These are phyloP conservation scores for Loris lydekkerianus DNA, from an alignment of 2,797 vertebrate species.

Conservation along the genomic window DNA sequence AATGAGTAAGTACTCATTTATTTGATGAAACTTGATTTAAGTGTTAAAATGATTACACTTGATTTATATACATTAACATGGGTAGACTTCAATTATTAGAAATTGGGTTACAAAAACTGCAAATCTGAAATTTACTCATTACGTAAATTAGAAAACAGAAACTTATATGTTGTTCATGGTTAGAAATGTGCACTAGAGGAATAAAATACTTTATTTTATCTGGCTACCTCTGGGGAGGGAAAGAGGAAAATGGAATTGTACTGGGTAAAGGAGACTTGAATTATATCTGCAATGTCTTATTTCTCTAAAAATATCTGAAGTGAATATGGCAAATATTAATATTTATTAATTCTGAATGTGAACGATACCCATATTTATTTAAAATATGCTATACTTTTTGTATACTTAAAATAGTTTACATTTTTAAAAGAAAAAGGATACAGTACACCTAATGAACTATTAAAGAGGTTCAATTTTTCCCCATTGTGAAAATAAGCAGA, in stretches of 20 bases:
- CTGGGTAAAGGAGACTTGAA: neutral
- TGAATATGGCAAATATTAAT: neutral
- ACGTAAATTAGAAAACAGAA: constrained; percentile 34
- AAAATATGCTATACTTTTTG: neutral
- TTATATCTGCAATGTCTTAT: neutral
- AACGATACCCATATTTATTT: neutral
- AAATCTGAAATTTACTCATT: neutral
- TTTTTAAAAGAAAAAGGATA: neutral
- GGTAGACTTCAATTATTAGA: constrained; percentile 11
- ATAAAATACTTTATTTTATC: neutral
- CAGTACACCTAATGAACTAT: neutral
- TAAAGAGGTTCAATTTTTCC: neutral
- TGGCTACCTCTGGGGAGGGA: neutral
- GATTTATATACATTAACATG: neutral
- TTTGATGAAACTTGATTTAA: neutral
- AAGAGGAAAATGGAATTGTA: neutral
- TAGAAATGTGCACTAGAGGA: neutral
- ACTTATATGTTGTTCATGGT: neutral
- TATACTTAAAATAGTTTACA: neutral
- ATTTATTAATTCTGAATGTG: neutral
- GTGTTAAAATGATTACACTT: neutral
- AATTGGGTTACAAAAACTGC: neutral
- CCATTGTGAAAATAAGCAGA: constrained; percentile 26
- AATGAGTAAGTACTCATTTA: neutral
- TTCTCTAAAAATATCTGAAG: neutral